Conservation (phyloP, 1,140 invertebrate genomes). For the Aplysia californica region DNA sequence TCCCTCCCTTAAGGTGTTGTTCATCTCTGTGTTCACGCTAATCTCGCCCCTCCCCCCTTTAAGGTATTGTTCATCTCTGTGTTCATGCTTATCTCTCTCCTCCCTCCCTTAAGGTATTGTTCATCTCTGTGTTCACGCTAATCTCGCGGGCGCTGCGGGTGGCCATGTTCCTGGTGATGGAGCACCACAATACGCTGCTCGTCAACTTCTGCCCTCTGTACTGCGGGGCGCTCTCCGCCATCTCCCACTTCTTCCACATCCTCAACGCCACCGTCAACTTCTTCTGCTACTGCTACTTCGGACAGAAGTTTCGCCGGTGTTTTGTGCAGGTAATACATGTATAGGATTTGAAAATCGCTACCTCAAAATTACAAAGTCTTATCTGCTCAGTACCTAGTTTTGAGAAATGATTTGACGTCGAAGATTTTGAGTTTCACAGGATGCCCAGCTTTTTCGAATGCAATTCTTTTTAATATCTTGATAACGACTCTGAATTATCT, state of each 20-base stretch:
- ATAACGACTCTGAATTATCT: too few relatives aligned
- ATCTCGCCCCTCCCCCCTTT: not conserved
- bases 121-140: not conserved
- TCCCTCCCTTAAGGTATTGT: not conserved
- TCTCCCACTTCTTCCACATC: not conserved
- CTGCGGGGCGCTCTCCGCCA: not conserved
- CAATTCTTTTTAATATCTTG: too few relatives aligned
- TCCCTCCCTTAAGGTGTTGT: not conserved
- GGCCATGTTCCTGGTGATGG: not conserved
- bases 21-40: not conserved
- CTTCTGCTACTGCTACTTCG: constrained; percentile 5
- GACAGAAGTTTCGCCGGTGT: not conserved
- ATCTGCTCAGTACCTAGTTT: too few relatives aligned
- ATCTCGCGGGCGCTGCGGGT: not conserved
- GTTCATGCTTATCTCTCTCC: not conserved
- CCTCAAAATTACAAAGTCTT: too few relatives aligned
- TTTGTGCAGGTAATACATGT: constrained; percentile 1
- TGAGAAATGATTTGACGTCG: too few relatives aligned
- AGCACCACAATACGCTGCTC: not conserved
- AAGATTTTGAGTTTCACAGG: too few relatives aligned
- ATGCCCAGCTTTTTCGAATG: too few relatives aligned
- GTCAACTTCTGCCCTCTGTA: constrained; percentile 4
- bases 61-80: not conserved
- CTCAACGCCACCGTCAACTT: constrained; percentile 4
- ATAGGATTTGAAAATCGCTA: too few relatives aligned